Evolutionary conservation across 2,888 invertebrate species (phyloP).

Genomic region (Rhagophthalmus giganteus): DNA sequence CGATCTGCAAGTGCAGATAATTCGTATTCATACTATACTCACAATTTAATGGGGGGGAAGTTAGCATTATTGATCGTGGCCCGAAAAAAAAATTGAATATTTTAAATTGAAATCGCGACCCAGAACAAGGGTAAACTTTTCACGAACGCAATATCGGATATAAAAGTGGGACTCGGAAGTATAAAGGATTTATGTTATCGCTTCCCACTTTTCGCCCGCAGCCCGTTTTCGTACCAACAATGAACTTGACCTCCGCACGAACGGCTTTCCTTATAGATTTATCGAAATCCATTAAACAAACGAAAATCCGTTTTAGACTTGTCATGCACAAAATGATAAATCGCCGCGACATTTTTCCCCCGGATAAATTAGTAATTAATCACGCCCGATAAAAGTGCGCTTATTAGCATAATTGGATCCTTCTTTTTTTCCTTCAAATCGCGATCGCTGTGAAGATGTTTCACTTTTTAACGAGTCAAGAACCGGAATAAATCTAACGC

Average conservation of each 20-base stretch:
- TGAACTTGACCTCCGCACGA: conserved; percentile 15
- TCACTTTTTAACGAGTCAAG: too few species aligned
- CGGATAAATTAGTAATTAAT: too few species aligned
- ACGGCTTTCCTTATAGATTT: conserved; percentile 3
- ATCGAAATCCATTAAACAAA: conserved; percentile 1
- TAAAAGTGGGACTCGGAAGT: conserved; percentile 10
- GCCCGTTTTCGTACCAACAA: conserved; percentile 4
- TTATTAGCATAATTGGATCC: too few species aligned
- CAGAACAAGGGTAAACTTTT: background rate
- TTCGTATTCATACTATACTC: too few species aligned
- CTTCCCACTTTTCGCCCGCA: conserved; percentile 9
- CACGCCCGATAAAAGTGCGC: too few species aligned
- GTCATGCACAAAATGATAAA: background rate
- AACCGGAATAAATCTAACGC: too few species aligned
- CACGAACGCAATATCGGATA: background rate
- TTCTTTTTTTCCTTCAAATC: too few species aligned
- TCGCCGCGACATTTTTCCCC: too few species aligned
- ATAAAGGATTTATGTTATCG: conserved; percentile 15
- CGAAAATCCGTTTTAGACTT: background rate
- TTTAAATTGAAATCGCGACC: background rate
- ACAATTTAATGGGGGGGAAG: too few species aligned
- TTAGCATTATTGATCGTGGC: too few species aligned
- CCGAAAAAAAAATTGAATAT: background rate
- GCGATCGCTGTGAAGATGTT: too few species aligned
- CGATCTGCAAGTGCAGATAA: too few species aligned